Evolutionary conservation across 2,113 vertebrate genomes (phyloP), one percentile per base, ranked within the genome.

Genomic region (Protobothrops flavoviridis): DNA sequence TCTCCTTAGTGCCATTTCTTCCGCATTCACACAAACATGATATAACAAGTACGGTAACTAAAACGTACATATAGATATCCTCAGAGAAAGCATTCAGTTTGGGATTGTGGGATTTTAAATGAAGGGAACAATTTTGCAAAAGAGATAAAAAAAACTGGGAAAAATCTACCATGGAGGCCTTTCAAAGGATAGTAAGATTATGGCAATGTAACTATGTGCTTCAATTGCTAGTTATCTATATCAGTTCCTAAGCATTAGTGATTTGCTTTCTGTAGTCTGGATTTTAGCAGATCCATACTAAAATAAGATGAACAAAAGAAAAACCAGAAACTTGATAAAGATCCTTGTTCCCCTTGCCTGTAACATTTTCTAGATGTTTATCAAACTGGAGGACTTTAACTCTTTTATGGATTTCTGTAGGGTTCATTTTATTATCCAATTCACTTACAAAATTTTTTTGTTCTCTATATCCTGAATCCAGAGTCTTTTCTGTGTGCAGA

Each of bases 361-460:
- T 1, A 91, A 53, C 50, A 93, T 52, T 43, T 52, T 24, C 85
- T 93, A 94, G 93, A 91, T 81, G 45, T 50, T 95, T 89, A 93
- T 87, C 85, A 93, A 91, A 57, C 33, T 94, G 87, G 93, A 95
- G 94, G 92, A 59, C 93, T 91, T 92, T 96, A 96, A 95, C n/a
- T 87, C 93, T 91, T 94, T 95, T 95, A 24, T 85, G 95, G 93
- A 96, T 95, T 90, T 94, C 87, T 94, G 93, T 93, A 93, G 64
- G 91, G 93, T 95, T 92, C 92, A 90, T 95, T 97, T 97, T 95
- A 95, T 95, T 92, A 94, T 95, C 91, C 61, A 94, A 55, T 94
- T 91, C 85, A 94, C 96, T 95, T 96, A 92, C 90, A 69, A 61
- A 33, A n/a, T 89, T 92, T 93, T 93, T 52, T 89, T 92, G 92